Base-by-base conservation (phyloP, 2,888 invertebrate species). In the Apocheima hispidaria region DNA sequence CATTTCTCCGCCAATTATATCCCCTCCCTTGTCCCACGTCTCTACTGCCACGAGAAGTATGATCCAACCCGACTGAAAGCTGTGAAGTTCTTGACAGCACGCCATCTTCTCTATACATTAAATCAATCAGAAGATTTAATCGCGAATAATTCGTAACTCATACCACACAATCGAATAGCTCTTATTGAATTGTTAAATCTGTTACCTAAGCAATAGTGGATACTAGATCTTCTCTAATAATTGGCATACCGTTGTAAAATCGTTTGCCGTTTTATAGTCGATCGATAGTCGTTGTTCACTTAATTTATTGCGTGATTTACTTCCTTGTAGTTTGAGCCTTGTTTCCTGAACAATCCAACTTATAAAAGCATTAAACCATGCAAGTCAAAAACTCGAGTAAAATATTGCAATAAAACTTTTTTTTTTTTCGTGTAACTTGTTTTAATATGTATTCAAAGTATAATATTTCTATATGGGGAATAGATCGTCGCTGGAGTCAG, bases 201-300 rank as follows among this genome's bases (percentile, higher is more conserved):
- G 59, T 66, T 43, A 52, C 14, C 14, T 38, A 38, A 38, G 43
- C 53, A 60, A 46, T 66, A 68, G 69, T 67, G 51, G 59, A 68
- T 69, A 67, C 70, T 66, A 49, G 52, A 70, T 70, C 68, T 70
- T 58, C 62, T 56, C 60, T 69, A 71, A 74, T 74, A 76, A 75
- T 75, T 72, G 73, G 69, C 62, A 65, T 64, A 58, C 60, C 50
- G 56, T 63, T 67, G 67, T 72, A 66, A 54, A 44, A 21, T 16
- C 4, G n/a, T 35, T 63, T 52, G 33, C 46, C 41, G 21, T 49
- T 49, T 54, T 54, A 60, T 28, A 43, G 41, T 54, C 12, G 26
- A 53, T 60, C 52, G 33, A 46, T 55, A 26, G n/a, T 10, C 36
- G 5, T 36, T 46, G 35, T 54, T 51, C 36, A 30, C 20, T 50